These are phyloP conservation scores for Girardinus metallicus DNA, from an alignment of 2,797 vertebrate species.

Conservation along the genomic window DNA sequence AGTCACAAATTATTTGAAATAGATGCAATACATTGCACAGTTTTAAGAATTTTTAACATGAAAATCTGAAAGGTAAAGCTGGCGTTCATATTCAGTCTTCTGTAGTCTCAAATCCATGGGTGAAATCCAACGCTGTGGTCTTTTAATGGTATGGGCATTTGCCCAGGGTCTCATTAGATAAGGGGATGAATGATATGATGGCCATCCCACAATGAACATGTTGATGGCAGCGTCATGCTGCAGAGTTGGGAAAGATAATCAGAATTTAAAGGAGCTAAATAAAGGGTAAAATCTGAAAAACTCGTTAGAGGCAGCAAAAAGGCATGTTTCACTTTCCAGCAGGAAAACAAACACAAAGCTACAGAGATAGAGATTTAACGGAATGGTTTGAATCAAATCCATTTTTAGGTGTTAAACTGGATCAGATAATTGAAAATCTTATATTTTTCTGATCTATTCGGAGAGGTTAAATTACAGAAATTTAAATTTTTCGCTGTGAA, in stretches of 20 bases:
- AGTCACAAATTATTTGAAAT: not conserved
- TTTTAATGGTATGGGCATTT: not conserved
- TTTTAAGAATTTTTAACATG: not conserved
- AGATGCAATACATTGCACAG: not conserved
- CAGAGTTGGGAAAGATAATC: not conserved
- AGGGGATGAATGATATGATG: not conserved
- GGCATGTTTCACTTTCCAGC: not conserved
- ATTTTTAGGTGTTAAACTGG: not conserved
- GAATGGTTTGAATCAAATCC: not conserved
- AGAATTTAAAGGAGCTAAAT: not conserved
- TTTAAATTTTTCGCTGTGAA: not conserved
- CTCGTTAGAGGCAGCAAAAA: not conserved
- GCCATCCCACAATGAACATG: not conserved
- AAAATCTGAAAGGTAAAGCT: not conserved
- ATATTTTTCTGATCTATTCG: not conserved
- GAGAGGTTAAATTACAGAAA: not conserved
- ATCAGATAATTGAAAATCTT: not conserved
- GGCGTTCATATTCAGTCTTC: not conserved
- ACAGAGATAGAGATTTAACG: not conserved
- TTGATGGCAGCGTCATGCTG: not conserved
- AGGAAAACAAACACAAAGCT: not conserved
- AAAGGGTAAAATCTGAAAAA: not conserved
- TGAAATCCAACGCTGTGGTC: not conserved
- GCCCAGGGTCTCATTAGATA: not conserved
- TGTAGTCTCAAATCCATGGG: not conserved